These are phyloP conservation scores for Macrotus californicus DNA, from an alignment of 2,113 vertebrate species.

Conservation along the genomic window DNA sequence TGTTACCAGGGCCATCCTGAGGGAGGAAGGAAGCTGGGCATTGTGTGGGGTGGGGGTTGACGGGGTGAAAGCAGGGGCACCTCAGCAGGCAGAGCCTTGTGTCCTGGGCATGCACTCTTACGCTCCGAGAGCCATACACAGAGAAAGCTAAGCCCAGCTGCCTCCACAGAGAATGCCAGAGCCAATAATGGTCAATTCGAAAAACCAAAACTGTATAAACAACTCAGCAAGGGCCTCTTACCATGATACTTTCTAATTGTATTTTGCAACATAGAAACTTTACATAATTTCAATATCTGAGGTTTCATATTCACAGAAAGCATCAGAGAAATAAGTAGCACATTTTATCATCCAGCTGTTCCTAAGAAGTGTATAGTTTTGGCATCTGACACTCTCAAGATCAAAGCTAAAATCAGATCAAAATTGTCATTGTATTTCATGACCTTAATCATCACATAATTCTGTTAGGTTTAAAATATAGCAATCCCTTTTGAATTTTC, in stretches of 20 bases:
- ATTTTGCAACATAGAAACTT: not conserved
- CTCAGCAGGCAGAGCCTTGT: not conserved
- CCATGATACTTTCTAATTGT: not conserved
- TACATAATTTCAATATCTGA: not conserved
- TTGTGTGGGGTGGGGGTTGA: not conserved
- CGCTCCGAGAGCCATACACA: too few relatives aligned
- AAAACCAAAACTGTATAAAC: not conserved
- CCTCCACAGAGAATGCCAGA: not conserved
- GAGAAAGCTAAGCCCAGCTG: not conserved
- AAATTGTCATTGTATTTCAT: slow-evolving; percentile 41
- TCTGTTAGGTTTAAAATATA: slow-evolving; percentile 33
- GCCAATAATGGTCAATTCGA: not conserved
- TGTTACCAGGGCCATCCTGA: not conserved
- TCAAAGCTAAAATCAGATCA: slow-evolving; percentile 47
- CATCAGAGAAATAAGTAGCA: not conserved
- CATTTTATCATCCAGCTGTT: not conserved
- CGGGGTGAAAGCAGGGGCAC: not conserved
- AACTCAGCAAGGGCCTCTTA: not conserved
- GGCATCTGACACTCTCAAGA: slow-evolving; percentile 3
- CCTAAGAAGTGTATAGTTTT: slow-evolving; percentile 34
- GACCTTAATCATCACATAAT: slow-evolving; percentile 27
- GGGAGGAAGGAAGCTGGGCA: not conserved
- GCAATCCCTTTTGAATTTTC: not conserved
- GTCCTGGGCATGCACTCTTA: fast-evolving
- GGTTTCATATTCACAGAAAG: not conserved